Evolutionary conservation across 2,797 vertebrate genomes (phyloP).

Genomic region (Pipistrellus kuhlii): DNA sequence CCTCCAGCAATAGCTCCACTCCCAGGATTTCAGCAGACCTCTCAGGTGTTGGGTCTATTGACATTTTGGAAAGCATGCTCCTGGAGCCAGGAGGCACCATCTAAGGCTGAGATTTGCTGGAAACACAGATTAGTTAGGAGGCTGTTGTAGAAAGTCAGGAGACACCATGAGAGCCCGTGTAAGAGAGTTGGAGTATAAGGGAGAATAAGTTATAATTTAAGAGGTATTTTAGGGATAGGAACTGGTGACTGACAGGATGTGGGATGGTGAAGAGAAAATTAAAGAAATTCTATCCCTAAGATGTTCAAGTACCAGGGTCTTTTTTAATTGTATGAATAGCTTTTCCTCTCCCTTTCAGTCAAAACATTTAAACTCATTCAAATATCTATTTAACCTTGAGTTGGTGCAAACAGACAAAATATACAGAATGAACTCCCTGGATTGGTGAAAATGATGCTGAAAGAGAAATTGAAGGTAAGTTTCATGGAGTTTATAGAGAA

Average conservation of each 20-base stretch:
- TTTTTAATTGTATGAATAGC: not conserved
- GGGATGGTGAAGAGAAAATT: not conserved
- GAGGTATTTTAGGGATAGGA: not conserved
- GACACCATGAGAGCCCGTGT: not conserved
- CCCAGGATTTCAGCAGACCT: not conserved
- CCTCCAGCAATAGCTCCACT: not conserved
- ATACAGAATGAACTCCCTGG: not conserved
- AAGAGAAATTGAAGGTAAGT: not conserved
- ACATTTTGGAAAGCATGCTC: not conserved
- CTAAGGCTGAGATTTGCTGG: not conserved
- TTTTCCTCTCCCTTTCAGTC: not conserved
- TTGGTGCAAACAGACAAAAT: not conserved
- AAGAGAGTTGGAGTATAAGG: not conserved
- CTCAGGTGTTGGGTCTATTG: not conserved
- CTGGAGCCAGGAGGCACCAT: not conserved
- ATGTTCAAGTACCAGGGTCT: not conserved
- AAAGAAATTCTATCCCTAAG: not conserved
- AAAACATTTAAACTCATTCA: conserved; percentile 39
- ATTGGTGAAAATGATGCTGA: not conserved
- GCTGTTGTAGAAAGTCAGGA: not conserved
- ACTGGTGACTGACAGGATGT: not conserved
- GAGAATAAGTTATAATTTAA: not conserved
- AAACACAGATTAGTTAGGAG: not conserved
- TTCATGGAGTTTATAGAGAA: not conserved
- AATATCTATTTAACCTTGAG: not conserved